These are phyloP conservation scores for Protosalanx chinensis DNA, from an alignment of 2,797 vertebrate genomes.

Conservation along the genomic window DNA sequence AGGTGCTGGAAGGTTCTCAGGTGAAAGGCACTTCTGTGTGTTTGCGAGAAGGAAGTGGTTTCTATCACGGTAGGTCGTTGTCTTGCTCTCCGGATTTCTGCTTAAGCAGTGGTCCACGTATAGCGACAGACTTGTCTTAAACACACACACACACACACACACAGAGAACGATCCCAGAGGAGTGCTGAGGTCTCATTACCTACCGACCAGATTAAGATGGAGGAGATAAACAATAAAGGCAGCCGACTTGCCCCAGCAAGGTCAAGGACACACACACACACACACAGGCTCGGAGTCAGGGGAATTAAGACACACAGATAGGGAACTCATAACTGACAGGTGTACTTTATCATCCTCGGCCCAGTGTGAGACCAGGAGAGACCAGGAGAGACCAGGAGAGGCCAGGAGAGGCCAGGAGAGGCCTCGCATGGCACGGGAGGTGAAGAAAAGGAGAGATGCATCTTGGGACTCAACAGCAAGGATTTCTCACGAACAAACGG, in stretches of 20 bases:
- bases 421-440: not conserved
- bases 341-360: too few species aligned
- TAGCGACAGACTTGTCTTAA: slow-evolving; percentile 52
- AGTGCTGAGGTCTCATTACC: slow-evolving; percentile 44
- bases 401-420: not conserved
- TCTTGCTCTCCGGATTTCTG: slow-evolving; percentile 46
- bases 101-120: slow-evolving; percentile 54
- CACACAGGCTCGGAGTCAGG: slow-evolving; percentile 11
- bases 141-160: slow-evolving; percentile 11
- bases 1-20: too few species aligned
- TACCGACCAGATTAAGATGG: slow-evolving; percentile 57
- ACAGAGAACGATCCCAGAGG: slow-evolving; percentile 38
- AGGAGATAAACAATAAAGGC: slow-evolving; percentile 54
- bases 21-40: not conserved
- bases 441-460: too few species aligned
- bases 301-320: not conserved
- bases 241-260: slow-evolving; percentile 50
- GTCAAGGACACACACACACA: slow-evolving; percentile 44
- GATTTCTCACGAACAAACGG: not conserved
- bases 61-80: slow-evolving; percentile 43
- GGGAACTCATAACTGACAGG: not conserved
- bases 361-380: not conserved
- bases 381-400: not conserved
- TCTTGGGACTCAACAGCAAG: too few species aligned
- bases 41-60: slow-evolving; percentile 14